A percentile compares a stretch with the other conserved stretches of the same genome.
Evolutionary conservation across 2,113 vertebrate genomes (phyloP).

Genomic region (Piprites chloris): DNA sequence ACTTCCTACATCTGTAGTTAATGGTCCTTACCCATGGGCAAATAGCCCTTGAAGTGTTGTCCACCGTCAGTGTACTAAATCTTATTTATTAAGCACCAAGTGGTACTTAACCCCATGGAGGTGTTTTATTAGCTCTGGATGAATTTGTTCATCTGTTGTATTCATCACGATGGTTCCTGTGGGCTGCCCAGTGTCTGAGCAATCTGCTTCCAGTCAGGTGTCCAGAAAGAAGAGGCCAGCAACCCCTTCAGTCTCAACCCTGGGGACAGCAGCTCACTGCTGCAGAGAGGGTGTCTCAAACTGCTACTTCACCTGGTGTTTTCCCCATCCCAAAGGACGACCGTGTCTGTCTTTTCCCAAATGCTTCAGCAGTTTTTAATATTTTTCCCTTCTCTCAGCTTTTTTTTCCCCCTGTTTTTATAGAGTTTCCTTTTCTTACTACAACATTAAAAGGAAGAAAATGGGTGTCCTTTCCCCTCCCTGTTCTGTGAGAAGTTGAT

Average conservation of each 20-base stretch:
- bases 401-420: background rate
- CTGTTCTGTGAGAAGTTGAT: background rate
- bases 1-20: background rate
- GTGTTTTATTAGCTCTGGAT: background rate
- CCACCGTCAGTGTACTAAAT: background rate
- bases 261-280: background rate
- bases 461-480: background rate
- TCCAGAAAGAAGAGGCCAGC: background rate
- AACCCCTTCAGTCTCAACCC: background rate
- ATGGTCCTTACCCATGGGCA: background rate
- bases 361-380: background rate
- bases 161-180: background rate
- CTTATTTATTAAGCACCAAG: background rate
- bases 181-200: rapidly evolving
- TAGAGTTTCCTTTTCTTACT: background rate
- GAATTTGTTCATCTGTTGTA: background rate
- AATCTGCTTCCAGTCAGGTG: background rate
- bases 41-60: background rate
- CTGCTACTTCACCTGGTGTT: background rate
- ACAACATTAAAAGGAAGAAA: background rate
- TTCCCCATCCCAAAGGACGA: background rate
- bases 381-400: background rate
- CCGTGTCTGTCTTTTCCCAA: background rate
- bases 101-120: background rate
- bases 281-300: background rate